Evolutionary conservation across 2,888 invertebrate genomes (phyloP).

Genomic region (Nemapogon koenigi): DNA sequence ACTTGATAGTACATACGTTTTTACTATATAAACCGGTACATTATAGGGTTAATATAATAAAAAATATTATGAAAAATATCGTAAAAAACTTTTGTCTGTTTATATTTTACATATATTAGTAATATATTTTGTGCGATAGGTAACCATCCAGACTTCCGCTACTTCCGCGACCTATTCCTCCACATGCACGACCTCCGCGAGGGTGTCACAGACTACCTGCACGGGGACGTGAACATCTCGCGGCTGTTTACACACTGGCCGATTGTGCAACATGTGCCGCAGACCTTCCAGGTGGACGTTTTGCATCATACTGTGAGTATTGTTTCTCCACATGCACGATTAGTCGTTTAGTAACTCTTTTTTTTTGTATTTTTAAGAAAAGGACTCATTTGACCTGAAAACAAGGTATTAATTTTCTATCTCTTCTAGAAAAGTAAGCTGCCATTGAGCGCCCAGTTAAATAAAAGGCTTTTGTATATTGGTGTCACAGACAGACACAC

Average conservation of each 20-base stretch:
- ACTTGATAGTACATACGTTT: too few species aligned
- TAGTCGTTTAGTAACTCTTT: not conserved
- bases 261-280: slow-evolving; percentile 68
- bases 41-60: too few species aligned
- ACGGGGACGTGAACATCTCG: slow-evolving; percentile 26
- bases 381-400: too few species aligned
- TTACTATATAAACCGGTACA: too few species aligned
- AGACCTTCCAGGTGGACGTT: slow-evolving; percentile 73
- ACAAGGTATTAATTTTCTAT: too few species aligned
- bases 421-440: too few species aligned
- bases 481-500: too few species aligned
- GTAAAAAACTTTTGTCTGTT: too few species aligned
- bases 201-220: slow-evolving; percentile 23
- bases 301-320: slow-evolving; percentile 63
- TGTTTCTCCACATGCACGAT: not conserved
- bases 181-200: slow-evolving; percentile 28
- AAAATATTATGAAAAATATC: too few species aligned
- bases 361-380: not conserved
- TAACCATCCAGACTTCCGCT: slow-evolving; percentile 24
- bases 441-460: too few species aligned
- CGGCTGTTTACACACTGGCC: slow-evolving; percentile 48
- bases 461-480: too few species aligned
- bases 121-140: slow-evolving; percentile 18
- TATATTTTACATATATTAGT: not conserved
- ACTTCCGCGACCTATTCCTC: slow-evolving; percentile 28